These are phyloP conservation scores for Cyclina sinensis DNA, from an alignment of 1,140 invertebrate genomes.

Conservation along the genomic window DNA sequence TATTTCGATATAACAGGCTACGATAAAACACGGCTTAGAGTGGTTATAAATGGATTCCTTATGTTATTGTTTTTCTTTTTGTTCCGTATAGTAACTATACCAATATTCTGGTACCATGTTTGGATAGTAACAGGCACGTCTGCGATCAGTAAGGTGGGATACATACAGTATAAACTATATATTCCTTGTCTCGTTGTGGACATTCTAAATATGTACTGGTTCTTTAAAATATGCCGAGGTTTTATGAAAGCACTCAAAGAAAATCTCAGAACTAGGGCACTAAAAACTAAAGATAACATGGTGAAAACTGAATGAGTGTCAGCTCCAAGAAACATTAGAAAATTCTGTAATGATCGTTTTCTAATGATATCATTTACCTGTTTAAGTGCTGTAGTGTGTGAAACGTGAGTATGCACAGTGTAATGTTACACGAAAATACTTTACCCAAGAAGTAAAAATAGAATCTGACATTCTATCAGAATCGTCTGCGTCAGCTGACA, in stretches of 20 bases:
- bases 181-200: conserved; percentile 81
- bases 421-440: too few relatives aligned
- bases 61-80: conserved; percentile 84
- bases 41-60: conserved; percentile 82
- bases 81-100: conserved; percentile 81
- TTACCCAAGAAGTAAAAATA: too few relatives aligned
- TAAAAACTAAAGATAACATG: too few relatives aligned
- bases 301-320: too few relatives aligned
- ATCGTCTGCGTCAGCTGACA: too few relatives aligned
- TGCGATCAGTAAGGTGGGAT: conserved; percentile 76
- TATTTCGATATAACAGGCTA: conserved; percentile 80
- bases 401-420: too few relatives aligned
- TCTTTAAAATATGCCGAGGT: too few relatives aligned
- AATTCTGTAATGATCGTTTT: too few relatives aligned
- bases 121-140: conserved; percentile 80
- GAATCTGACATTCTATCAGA: too few relatives aligned
- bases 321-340: too few relatives aligned
- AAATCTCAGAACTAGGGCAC: not conserved
- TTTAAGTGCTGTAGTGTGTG: too few relatives aligned
- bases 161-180: conserved; percentile 80
- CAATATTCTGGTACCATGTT: conserved; percentile 82
- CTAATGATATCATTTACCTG: too few relatives aligned
- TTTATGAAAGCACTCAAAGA: conserved; percentile 74
- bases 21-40: conserved; percentile 73
- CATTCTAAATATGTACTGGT: conserved; percentile 84